phyloP scores from a whole-genome alignment of 2,113 vertebrate species.

The Ciconia stormi region DNA sequence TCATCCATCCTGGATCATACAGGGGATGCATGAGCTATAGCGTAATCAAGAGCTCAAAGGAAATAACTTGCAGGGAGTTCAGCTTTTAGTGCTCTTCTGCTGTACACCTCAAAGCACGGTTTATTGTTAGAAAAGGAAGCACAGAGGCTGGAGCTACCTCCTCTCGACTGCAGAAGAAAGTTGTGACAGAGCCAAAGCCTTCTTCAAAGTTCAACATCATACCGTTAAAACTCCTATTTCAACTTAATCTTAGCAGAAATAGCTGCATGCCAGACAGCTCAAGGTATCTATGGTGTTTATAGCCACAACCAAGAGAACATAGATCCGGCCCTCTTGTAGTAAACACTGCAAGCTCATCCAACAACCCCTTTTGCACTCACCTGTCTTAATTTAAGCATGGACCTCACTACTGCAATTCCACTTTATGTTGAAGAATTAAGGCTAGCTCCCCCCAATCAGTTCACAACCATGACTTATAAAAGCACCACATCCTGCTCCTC shows the following conservation, averaged over 20 bases:
- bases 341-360: not conserved
- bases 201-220: not conserved
- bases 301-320: not conserved
- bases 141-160: not conserved
- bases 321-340: not conserved
- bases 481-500: not conserved
- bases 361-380: not conserved
- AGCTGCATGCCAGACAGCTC: not conserved
- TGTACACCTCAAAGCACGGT: not conserved
- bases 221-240: not conserved
- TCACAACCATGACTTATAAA: not conserved
- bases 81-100: not conserved
- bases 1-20: not conserved
- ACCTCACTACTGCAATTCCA: not conserved
- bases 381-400: not conserved
- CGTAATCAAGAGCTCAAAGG: slow-evolving; percentile 7
- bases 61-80: not conserved
- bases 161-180: not conserved
- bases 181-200: not conserved
- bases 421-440: not conserved
- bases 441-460: accelerated
- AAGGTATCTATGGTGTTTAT: not conserved
- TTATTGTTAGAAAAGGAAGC: not conserved
- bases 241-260: not conserved
- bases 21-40: not conserved